phyloP scores from a whole-genome alignment of 2,113 vertebrate species.

The Chitala chitala region DNA sequence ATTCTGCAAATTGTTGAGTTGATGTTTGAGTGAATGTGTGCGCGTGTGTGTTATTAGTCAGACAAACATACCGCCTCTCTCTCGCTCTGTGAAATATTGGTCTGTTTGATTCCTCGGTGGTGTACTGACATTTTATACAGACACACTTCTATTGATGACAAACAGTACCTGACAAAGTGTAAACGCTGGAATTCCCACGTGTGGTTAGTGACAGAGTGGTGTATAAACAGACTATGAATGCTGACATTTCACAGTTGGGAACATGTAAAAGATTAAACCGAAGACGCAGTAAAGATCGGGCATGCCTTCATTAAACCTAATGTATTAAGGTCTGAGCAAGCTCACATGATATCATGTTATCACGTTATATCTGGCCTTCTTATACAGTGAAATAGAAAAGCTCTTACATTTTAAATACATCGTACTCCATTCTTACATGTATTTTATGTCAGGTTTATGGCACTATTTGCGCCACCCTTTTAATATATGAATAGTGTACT shows the following conservation, averaged over 20 bases:
- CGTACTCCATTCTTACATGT: background rate
- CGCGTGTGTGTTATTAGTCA: slow-evolving; percentile 46
- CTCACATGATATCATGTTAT: background rate
- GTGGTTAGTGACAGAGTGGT: slow-evolving; percentile 16
- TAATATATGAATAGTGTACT: background rate
- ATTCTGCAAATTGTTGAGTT: background rate
- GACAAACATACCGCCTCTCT: slow-evolving; percentile 1
- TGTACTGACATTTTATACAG: slow-evolving; percentile 51
- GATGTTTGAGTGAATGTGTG: slow-evolving; percentile 27
- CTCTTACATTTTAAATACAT: background rate
- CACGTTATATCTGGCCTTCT: background rate
- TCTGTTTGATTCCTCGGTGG: slow-evolving; percentile 47
- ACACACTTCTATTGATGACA: slow-evolving; percentile 44
- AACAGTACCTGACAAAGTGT: slow-evolving; percentile 29
- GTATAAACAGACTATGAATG: slow-evolving; percentile 32
- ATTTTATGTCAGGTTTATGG: background rate
- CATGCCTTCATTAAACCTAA: slow-evolving; percentile 1
- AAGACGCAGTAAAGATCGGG: background rate
- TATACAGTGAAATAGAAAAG: background rate
- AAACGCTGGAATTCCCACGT: slow-evolving; percentile 28
- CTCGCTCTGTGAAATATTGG: slow-evolving; percentile 34
- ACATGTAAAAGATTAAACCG: slow-evolving; percentile 24
- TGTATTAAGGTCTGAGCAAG: background rate
- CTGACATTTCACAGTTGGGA: slow-evolving; percentile 15
- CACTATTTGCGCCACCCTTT: background rate